Evolutionary conservation across 2,113 vertebrate genomes (phyloP), one percentile per base, ranked within the genome.

Genomic region (Leiothrix lutea): DNA sequence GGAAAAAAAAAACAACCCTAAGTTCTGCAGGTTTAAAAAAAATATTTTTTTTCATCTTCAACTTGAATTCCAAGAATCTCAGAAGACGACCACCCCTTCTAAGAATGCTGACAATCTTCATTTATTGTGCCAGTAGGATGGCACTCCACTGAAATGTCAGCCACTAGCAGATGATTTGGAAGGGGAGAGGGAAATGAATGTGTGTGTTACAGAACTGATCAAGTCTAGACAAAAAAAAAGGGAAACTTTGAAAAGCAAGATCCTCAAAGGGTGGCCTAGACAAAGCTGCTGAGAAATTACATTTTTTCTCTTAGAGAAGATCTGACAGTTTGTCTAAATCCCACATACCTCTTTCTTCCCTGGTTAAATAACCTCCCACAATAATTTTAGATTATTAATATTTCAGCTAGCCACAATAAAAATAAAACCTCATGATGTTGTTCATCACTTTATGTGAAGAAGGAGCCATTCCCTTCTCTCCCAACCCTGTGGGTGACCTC

Each of bases 21-120:
- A 90, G 36, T 82, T 94, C 71, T 86, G n/a, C 79, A 88, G 79
- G 62, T 95, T 94, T 92, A 18, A 93, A 95, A 94, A 90, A 81
- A 50, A 58, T 1, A 33, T 42, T 60, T 88, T 88, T 90, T 95
- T 94, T 73, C 84, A 81, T 91, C 79, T 92, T 94, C 73, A 44
- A 60, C 75, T 97, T 86, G 94, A 94, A 93, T 96, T 97, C 88
- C 92, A 96, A 94, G 95, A 96, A 91, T 86, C 73, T 91, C 58
- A 79, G 92, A 96, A 95, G 88, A 80, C 7, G 8, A 82, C 69
- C 78, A 38, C 48, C 75, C 78, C 53, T 95, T 94, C 95, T 92
- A 94, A 81, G 94, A 95, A 94, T 75, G 69, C 65, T 92, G 77
- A 80, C 90, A 94, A 87, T 21, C 73, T 90, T 91, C 65, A 92